Conservation (phyloP, 2,113 vertebrate genomes). For the Scopus umbretta region DNA sequence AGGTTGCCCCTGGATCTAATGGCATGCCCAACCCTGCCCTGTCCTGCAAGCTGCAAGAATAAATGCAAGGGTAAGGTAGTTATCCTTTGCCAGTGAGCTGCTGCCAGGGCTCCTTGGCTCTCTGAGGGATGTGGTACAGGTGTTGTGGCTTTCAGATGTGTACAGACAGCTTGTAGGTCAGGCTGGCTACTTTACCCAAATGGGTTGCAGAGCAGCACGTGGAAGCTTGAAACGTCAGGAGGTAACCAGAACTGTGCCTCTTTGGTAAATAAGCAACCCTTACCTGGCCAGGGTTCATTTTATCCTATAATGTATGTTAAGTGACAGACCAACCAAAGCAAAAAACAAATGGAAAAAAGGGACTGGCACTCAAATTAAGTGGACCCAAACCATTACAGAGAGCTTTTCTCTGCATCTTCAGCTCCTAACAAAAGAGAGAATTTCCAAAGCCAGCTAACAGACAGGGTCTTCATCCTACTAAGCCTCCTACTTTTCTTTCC, state of each 20-base stretch:
- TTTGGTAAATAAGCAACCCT: neutral
- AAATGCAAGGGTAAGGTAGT: neutral
- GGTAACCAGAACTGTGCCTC: neutral
- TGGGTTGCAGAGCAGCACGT: accelerated
- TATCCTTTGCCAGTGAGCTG: neutral
- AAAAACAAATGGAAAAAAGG: neutral
- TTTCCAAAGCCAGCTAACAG: neutral
- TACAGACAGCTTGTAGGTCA: neutral
- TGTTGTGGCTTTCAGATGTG: neutral
- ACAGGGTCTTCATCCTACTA: neutral
- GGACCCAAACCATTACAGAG: neutral
- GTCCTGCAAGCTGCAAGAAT: neutral
- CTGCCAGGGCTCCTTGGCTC: neutral
- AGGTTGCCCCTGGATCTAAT: neutral
- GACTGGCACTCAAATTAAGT: neutral
- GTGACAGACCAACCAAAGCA: neutral
- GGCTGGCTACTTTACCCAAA: neutral
- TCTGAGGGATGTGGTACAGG: neutral
- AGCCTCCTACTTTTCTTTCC: neutral
- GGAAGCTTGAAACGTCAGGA: neutral
- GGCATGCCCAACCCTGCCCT: neutral
- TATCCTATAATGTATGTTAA: neutral
- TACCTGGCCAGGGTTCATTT: neutral
- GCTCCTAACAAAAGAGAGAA: neutral
- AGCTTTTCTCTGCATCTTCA: neutral